phyloP scores from a whole-genome alignment of 1,140 invertebrate genomes.

The Sycophaga agraensis region DNA sequence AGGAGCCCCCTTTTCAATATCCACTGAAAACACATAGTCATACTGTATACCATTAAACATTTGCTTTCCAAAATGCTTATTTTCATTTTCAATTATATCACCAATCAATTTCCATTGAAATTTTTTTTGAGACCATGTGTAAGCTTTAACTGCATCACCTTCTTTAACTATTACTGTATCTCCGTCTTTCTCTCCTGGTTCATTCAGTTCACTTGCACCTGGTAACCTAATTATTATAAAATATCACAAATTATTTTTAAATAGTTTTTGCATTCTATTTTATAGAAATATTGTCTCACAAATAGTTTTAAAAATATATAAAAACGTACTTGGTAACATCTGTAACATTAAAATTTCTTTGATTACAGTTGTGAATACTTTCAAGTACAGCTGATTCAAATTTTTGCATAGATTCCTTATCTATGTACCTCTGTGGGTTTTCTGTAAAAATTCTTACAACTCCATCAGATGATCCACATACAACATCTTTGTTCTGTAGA shows the following conservation, averaged over 20 bases:
- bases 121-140: slow-evolving; percentile 75
- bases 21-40: slow-evolving; percentile 93
- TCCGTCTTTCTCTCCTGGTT: slow-evolving; percentile 80
- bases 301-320: no score
- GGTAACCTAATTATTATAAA: slow-evolving; percentile 63
- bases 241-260: no score
- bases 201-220: slow-evolving; percentile 71
- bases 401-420: slow-evolving; percentile 61
- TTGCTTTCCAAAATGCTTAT: slow-evolving; percentile 68
- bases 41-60: slow-evolving; percentile 86
- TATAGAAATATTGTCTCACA: no score
- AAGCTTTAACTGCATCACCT: slow-evolving; percentile 72
- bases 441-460: slow-evolving; percentile 81
- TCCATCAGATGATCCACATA: slow-evolving; percentile 85
- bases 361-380: no score
- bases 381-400: slow-evolving; percentile 75
- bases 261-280: no score
- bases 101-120: slow-evolving; percentile 83
- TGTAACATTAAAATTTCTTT: no score
- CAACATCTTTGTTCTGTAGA: slow-evolving; percentile 84
- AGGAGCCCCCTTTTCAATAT: slow-evolving; percentile 85
- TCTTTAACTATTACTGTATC: slow-evolving; percentile 83
- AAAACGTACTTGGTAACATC: no score
- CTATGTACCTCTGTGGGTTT: slow-evolving; percentile 68
- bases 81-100: slow-evolving; percentile 79